phyloP scores from a whole-genome alignment of 2,797 vertebrate species.

The Sylvilagus floridanus region DNA sequence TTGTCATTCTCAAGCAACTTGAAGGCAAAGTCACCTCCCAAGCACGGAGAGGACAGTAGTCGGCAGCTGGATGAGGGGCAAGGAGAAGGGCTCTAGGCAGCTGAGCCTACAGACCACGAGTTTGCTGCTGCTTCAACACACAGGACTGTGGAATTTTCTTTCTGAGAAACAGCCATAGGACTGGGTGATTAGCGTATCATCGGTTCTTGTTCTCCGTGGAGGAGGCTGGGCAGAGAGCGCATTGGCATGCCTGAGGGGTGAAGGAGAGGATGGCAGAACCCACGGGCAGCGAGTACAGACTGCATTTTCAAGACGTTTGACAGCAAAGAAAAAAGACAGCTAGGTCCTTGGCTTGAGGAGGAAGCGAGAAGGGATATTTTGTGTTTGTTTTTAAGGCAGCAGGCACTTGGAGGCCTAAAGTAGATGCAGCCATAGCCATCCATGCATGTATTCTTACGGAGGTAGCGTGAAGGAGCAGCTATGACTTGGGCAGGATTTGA shows the following conservation, averaged over 20 bases:
- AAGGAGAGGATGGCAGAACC: background rate
- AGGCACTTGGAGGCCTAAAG: conserved; percentile 13
- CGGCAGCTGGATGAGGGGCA: background rate
- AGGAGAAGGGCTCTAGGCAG: conserved; percentile 17
- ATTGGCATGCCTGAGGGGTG: background rate
- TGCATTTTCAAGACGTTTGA: background rate
- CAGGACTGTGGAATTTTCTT: background rate
- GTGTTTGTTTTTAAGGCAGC: background rate
- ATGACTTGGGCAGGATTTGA: too few species aligned
- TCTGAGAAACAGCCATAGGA: conserved; percentile 20
- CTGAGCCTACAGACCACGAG: background rate
- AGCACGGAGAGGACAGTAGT: background rate
- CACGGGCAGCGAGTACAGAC: background rate
- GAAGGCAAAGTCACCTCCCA: background rate
- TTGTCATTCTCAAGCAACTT: background rate
- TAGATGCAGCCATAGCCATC: background rate
- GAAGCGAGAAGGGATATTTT: background rate
- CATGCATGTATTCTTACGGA: background rate
- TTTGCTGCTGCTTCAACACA: background rate
- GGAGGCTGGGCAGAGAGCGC: background rate
- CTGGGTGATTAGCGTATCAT: conserved; percentile 30
- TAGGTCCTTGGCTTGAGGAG: background rate
- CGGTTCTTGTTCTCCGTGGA: background rate
- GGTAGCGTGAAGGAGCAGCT: background rate
- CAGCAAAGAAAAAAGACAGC: conserved; percentile 18